Percentiles rank a stretch among this genome's conserved stretches.
These are phyloP conservation scores for Achroia grisella DNA, from an alignment of 1,140 invertebrate genomes.

Conservation along the genomic window DNA sequence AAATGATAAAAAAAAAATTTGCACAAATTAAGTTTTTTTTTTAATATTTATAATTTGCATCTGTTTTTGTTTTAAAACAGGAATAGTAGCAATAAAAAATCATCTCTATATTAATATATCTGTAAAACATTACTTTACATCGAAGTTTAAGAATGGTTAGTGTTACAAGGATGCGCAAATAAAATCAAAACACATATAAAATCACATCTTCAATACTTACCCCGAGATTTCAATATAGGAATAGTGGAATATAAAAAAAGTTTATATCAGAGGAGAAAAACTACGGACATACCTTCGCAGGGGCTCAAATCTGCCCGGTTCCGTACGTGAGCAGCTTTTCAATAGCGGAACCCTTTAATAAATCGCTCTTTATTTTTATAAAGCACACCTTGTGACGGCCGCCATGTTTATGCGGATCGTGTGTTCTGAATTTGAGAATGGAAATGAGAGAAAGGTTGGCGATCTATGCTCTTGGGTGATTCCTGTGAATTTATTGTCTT, in stretches of 20 bases:
- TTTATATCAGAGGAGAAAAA: slow-evolving; percentile 39
- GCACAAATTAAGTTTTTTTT: no score
- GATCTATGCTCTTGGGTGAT: slow-evolving; percentile 3
- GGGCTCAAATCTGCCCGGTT: slow-evolving; percentile 50
- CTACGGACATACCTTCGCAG: slow-evolving; percentile 29
- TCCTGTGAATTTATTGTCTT: no score
- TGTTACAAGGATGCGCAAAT: slow-evolving; percentile 1
- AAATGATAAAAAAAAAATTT: no score
- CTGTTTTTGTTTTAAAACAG: no score
- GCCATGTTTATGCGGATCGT: slow-evolving; percentile 46
- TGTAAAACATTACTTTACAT: no score
- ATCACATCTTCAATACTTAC: slow-evolving; percentile 26
- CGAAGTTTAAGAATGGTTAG: no score
- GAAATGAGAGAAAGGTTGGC: slow-evolving; percentile 3
- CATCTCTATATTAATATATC: no score
- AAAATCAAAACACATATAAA: slow-evolving; percentile 22
- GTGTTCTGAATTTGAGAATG: slow-evolving; percentile 42
- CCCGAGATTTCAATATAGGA: slow-evolving; percentile 41
- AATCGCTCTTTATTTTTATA: slow-evolving; percentile 62
- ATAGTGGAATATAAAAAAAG: slow-evolving; percentile 22
- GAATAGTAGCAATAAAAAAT: no score
- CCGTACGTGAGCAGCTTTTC: slow-evolving; percentile 36
- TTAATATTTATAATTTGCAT: no score
- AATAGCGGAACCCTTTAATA: slow-evolving; percentile 43
- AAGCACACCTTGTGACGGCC: slow-evolving; percentile 53